Evolutionary conservation across 2,113 vertebrate species (phyloP).

Genomic region (Serinus canaria): DNA sequence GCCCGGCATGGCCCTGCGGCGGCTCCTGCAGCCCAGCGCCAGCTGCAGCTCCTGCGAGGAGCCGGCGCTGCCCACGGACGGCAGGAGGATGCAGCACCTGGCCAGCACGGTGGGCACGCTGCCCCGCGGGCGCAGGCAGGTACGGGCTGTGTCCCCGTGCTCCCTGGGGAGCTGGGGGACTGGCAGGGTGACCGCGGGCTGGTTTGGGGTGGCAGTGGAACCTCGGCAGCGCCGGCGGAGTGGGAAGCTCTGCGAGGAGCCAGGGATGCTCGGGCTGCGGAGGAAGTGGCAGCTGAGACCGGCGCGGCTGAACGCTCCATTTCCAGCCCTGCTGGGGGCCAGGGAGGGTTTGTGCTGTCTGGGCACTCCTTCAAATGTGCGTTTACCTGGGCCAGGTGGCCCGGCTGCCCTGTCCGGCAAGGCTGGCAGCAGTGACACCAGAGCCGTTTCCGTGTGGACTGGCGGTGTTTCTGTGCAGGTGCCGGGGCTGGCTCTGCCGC

Average conservation of each 20-base stretch:
- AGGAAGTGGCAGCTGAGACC: accelerated
- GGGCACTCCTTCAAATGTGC: neutral
- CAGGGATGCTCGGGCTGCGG: accelerated
- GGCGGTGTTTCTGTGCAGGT: accelerated
- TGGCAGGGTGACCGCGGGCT: accelerated
- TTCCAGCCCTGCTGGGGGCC: neutral
- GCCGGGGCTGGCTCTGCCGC: neutral
- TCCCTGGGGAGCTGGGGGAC: neutral
- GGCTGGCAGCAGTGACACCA: neutral
- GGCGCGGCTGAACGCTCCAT: accelerated
- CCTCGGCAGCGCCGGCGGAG: accelerated
- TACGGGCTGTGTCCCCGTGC: constrained; percentile 16
- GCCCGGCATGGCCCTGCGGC: constrained; percentile 75
- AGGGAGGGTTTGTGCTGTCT: neutral
- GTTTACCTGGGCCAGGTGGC: accelerated
- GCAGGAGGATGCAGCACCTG: constrained; percentile 66
- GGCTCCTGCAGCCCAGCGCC: constrained; percentile 58
- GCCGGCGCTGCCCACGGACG: constrained; percentile 44
- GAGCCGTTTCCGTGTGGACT: neutral
- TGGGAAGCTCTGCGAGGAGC: accelerated
- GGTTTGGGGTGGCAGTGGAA: accelerated
- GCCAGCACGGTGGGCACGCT: constrained; percentile 68
- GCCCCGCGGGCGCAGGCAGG: constrained; percentile 78
- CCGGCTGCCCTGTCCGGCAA: neutral
- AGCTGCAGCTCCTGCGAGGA: constrained; percentile 31